These are phyloP conservation scores for Drosophila sordidula DNA, from an alignment of 2,888 invertebrate species.

Conservation along the genomic window DNA sequence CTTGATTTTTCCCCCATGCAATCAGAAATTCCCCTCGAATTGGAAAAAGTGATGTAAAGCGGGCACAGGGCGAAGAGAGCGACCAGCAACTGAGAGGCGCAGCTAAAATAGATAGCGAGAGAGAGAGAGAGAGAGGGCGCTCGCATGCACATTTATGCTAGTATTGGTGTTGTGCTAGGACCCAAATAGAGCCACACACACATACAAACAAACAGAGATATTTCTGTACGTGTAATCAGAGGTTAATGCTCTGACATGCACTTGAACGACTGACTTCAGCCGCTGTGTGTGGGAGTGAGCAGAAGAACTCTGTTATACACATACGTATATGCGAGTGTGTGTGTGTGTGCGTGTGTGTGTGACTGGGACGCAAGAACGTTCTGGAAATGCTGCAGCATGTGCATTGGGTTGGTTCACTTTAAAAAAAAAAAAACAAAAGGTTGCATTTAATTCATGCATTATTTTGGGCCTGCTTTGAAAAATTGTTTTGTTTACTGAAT, in stretches of 20 bases:
- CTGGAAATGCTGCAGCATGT: conserved; percentile 23
- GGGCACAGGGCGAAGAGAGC: conserved; percentile 19
- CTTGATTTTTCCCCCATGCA: conserved; percentile 27
- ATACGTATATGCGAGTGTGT: not conserved
- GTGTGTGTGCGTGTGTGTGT: not conserved
- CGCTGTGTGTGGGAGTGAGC: conserved; percentile 34
- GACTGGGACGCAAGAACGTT: conserved; percentile 32
- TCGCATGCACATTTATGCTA: conserved; percentile 8
- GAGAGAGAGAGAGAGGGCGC: conserved; percentile 3
- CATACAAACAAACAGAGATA: not conserved
- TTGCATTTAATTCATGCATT: too few relatives aligned
- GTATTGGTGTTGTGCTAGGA: conserved; percentile 75
- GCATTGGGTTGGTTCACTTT: not conserved
- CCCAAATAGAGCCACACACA: conserved; percentile 53
- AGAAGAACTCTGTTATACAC: not conserved
- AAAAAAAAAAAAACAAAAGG: too few relatives aligned
- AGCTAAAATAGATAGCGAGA: not conserved
- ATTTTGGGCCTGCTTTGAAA: not conserved
- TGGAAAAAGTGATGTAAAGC: conserved; percentile 60
- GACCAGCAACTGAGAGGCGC: conserved; percentile 13
- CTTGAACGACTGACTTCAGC: conserved; percentile 82
- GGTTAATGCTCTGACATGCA: conserved; percentile 83
- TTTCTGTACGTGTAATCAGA: conserved; percentile 33
- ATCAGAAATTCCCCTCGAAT: conserved; percentile 58
- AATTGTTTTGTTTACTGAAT: not conserved